A percentile compares a stretch with the other conserved stretches of the same genome.
Conservation (phyloP, 2,113 vertebrate genomes). For the Aegotheles bennettii region DNA sequence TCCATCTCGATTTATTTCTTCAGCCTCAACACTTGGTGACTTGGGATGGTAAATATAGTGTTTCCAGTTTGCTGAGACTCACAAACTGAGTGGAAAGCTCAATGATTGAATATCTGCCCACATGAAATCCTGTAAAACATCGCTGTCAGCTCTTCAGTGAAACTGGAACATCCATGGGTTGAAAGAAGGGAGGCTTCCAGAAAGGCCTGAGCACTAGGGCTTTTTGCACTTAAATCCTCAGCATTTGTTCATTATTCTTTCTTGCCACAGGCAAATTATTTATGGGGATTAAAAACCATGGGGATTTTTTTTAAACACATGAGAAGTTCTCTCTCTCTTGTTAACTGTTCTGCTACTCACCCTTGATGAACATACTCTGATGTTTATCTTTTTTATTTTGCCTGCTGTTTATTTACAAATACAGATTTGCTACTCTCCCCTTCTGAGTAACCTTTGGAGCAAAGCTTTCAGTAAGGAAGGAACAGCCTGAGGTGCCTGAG, state of each 20-base stretch:
- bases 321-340: neutral
- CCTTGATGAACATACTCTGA: neutral
- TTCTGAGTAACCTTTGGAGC: neutral
- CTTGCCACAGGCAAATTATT: neutral
- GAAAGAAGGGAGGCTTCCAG: neutral
- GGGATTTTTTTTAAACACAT: neutral
- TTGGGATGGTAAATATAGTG: neutral
- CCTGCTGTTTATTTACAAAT: conserved; percentile 24
- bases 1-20: neutral
- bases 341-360: neutral
- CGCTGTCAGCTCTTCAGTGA: neutral
- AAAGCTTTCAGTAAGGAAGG: neutral
- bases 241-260: neutral
- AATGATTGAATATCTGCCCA: neutral
- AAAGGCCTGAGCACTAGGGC: neutral
- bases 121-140: neutral
- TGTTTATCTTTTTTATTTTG: neutral
- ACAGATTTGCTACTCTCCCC: neutral
- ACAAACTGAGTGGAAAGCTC: neutral
- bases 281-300: no score
- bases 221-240: neutral
- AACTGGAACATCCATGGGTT: neutral
- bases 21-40: neutral
- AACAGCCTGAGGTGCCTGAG: neutral
- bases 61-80: neutral